Percentiles rank a stretch among this genome's conserved stretches.
These are phyloP conservation scores for Sibirionetta formosa DNA, from an alignment of 2,797 vertebrate species.

Conservation along the genomic window DNA sequence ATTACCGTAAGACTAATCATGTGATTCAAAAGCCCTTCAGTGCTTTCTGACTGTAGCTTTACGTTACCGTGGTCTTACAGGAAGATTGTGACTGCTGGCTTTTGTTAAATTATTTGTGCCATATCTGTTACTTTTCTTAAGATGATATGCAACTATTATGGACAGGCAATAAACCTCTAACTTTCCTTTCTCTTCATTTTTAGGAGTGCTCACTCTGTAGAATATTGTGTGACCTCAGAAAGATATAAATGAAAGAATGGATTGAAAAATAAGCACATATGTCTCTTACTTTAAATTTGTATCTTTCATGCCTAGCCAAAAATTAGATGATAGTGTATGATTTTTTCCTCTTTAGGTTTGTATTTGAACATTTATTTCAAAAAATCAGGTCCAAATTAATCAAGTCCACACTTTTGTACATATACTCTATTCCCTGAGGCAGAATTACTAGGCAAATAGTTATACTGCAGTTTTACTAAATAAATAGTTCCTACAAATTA, in stretches of 20 bases:
- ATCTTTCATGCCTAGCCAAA: neutral
- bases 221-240: neutral
- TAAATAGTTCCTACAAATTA: neutral
- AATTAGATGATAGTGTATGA: neutral
- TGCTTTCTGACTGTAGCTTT: neutral
- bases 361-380: neutral
- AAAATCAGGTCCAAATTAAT: conserved; percentile 23
- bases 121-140: neutral
- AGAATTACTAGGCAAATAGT: neutral
- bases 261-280: neutral
- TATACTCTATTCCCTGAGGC: neutral
- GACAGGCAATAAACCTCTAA: neutral
- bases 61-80: neutral
- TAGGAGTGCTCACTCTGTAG: neutral
- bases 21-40: neutral
- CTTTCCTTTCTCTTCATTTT: neutral
- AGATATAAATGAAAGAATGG: neutral
- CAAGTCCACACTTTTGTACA: neutral
- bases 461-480: neutral
- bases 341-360: neutral
- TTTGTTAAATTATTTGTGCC: neutral
- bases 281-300: neutral
- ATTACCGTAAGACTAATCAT: neutral
- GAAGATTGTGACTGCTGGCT: neutral
- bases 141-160: neutral